Conservation (phyloP, 2,888 invertebrate species). For the Apodemia mormo region DNA sequence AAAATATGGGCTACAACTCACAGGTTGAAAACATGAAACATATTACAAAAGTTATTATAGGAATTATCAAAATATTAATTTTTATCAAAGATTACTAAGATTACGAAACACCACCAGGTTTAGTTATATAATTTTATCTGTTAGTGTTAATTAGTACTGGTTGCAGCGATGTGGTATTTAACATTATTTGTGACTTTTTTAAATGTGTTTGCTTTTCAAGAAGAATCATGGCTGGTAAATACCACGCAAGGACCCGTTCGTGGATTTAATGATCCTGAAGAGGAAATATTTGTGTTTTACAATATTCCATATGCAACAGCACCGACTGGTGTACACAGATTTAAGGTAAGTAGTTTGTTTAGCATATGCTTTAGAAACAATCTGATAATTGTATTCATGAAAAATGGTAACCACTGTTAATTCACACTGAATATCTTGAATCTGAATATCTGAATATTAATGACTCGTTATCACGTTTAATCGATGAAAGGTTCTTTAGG, state of each 20-base stretch:
- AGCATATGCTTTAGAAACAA: no score
- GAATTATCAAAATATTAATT: neutral
- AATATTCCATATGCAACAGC: constrained; percentile 59
- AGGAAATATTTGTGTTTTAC: constrained; percentile 46
- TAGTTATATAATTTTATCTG: constrained; percentile 3
- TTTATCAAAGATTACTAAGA: neutral
- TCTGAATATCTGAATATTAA: no score
- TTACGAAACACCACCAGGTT: neutral
- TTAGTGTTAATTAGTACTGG: constrained; percentile 2
- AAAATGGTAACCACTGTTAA: no score
- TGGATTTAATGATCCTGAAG: constrained; percentile 44
- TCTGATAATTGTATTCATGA: no score
- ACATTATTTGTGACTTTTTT: neutral
- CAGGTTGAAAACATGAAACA: no score
- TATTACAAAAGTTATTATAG: no score
- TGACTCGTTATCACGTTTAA: no score
- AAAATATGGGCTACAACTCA: no score
- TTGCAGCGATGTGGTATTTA: neutral
- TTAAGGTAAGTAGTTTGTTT: constrained; percentile 28
- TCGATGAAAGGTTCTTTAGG: no score
- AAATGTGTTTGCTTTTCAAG: constrained; percentile 1
- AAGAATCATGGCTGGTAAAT: constrained; percentile 38
- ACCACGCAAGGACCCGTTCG: constrained; percentile 47
- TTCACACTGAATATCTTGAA: no score
- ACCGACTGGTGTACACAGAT: constrained; percentile 46